Evolutionary conservation across 2,113 vertebrate genomes (phyloP), one percentile per base, ranked within the genome.

Genomic region (Etheostoma spectabile): DNA sequence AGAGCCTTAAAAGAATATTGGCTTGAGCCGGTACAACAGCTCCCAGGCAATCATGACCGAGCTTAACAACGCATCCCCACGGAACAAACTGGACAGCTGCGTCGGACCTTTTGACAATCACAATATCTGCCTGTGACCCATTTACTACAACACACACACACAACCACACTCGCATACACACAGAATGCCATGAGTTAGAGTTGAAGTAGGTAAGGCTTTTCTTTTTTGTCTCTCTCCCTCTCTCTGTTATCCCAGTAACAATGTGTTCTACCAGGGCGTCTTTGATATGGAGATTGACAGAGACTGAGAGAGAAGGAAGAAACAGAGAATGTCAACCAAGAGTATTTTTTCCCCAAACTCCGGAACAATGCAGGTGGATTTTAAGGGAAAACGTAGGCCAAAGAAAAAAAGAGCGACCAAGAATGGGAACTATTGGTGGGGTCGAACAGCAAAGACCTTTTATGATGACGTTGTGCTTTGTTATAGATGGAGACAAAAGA

Each of bases 221-320:
- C 46, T 21, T 30, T 30, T 30, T 3, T 30, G 3, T 27, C 60
- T 45, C 71, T 11, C 24, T n/a, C 57, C 51, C 52, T 56, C 33
- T 61, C 57, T 52, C 48, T 35, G n/a, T 86, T 55, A 65, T 80
- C 77, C 63, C 42, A 33, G 60, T 51, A 35, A 74, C 77, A 75
- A 24, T 63, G 24, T n/a, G 0, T 69, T 82, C 46, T 49, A 57
- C 51, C 60, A 57, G 35, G 53, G 24, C 1, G 30, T 70, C 77
- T 85, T 85, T 86, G 67, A 80, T 83, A 77, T 83, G 63, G 52
- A 83, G 79, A 83, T 66, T 57, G 65, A 82, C 67, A 38, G 67
- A 82, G 70, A 67, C 35, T 1, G 4, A 42, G 22, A 77, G 67
- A 42, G 81, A 18, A 57, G 24, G 45, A 49, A 67, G 49, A 53